Conservation (phyloP, 1,140 invertebrate species). For the Magallana angulata region DNA sequence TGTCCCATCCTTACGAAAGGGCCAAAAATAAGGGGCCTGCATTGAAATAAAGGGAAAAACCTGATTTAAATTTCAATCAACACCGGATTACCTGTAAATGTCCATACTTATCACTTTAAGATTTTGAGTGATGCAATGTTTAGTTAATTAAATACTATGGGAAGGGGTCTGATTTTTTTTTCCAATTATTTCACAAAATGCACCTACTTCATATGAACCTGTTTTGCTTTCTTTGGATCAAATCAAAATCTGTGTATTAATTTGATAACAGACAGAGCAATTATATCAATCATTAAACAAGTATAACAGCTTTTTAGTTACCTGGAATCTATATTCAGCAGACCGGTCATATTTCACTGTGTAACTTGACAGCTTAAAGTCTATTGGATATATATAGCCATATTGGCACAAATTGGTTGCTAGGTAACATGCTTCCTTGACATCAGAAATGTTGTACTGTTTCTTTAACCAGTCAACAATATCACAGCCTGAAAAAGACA, state of each 20-base stretch:
- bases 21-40: constrained; percentile 54
- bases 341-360: constrained; percentile 54
- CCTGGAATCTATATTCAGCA: constrained; percentile 57
- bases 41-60: too few relatives aligned
- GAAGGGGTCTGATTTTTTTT: too few relatives aligned
- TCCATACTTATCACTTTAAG: too few relatives aligned
- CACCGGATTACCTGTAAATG: too few relatives aligned
- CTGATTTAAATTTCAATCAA: too few relatives aligned
- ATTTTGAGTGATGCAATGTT: too few relatives aligned
- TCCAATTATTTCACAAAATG: too few relatives aligned
- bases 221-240: background rate
- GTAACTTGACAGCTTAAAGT: constrained; percentile 48
- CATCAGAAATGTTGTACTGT: constrained; percentile 44
- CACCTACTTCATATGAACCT: background rate
- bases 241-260: background rate
- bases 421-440: constrained; percentile 48
- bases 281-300: background rate
- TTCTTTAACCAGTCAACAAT: constrained; percentile 52
- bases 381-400: constrained; percentile 57
- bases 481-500: constrained; percentile 52
- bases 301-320: background rate
- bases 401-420: constrained; percentile 52
- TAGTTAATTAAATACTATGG: too few relatives aligned
- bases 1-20: constrained; percentile 48
- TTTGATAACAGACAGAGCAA: background rate